These are phyloP conservation scores for Trachurus trachurus DNA, from an alignment of 2,797 vertebrate genomes.

Conservation along the genomic window DNA sequence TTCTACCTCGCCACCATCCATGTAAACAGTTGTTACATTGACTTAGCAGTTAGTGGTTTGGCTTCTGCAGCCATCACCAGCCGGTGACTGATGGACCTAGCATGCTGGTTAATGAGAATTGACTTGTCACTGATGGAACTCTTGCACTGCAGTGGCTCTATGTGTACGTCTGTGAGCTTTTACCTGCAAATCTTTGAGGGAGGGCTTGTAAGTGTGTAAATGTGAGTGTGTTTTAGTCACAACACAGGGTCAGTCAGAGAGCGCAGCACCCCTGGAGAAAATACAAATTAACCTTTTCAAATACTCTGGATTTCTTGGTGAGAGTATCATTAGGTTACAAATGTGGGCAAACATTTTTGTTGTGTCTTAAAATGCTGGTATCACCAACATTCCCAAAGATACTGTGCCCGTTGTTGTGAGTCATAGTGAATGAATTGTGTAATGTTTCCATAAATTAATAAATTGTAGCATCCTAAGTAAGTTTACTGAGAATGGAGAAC, in stretches of 20 bases:
- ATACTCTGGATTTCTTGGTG: neutral
- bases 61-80: constrained; percentile 38
- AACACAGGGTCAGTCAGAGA: neutral
- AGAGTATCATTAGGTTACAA: neutral
- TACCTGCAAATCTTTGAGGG: neutral
- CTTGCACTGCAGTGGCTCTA: constrained; percentile 1
- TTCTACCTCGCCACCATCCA: constrained; percentile 6
- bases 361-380: neutral
- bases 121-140: constrained; percentile 32
- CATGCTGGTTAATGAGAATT: constrained; percentile 42
- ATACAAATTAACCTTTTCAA: neutral
- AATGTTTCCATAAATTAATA: neutral
- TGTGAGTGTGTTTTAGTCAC: neutral
- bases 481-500: constrained; percentile 1
- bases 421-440: neutral
- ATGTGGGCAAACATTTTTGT: neutral
- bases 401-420: neutral
- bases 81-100: constrained; percentile 39
- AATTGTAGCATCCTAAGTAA: neutral
- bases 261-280: neutral
- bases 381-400: neutral
- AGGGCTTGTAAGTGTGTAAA: neutral
- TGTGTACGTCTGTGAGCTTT: constrained; percentile 8
- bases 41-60: constrained; percentile 34
- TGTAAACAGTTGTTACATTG: constrained; percentile 37